A percentile compares a stretch with the other conserved stretches of the same genome.
phyloP scores from a whole-genome alignment of 2,888 invertebrate species.

The Anodontia alba region DNA sequence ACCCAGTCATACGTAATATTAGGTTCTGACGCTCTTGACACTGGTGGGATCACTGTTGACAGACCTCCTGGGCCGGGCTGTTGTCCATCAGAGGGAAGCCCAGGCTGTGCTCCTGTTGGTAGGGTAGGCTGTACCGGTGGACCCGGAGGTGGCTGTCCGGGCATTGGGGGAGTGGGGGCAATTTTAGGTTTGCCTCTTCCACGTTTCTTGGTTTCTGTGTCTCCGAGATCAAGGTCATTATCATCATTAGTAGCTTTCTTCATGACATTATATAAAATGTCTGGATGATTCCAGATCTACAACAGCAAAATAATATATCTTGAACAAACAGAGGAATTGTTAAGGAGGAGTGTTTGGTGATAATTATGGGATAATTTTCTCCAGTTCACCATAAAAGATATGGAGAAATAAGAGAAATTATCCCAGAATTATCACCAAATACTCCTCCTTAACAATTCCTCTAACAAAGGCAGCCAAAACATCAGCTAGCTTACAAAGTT shows the following conservation, averaged over 20 bases:
- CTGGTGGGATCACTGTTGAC: not conserved
- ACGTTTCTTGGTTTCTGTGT: conserved; percentile 71
- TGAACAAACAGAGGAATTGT: too few relatives aligned
- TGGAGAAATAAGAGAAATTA: too few relatives aligned
- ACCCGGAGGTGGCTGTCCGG: not conserved
- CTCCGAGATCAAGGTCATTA: conserved; percentile 83
- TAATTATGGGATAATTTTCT: too few relatives aligned
- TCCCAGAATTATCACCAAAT: too few relatives aligned
- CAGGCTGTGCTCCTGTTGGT: not conserved
- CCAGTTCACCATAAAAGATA: too few relatives aligned
- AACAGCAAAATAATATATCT: conserved; percentile 42
- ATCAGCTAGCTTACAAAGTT: too few relatives aligned
- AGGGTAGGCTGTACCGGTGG: not conserved
- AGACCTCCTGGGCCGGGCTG: not conserved
- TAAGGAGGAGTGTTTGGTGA: too few relatives aligned
- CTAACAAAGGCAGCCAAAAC: too few relatives aligned
- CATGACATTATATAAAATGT: conserved; percentile 84
- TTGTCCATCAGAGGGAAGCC: not conserved
- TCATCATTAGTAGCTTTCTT: conserved; percentile 77
- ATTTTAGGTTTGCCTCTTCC: conserved; percentile 39
- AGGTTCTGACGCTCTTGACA: conserved; percentile 41
- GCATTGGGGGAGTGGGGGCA: conserved; percentile 40
- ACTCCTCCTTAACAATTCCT: too few relatives aligned
- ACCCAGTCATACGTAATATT: conserved; percentile 79
- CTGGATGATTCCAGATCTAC: conserved; percentile 87